phyloP scores from a whole-genome alignment of 2,888 invertebrate genomes.

The Galerucella calmariensis region DNA sequence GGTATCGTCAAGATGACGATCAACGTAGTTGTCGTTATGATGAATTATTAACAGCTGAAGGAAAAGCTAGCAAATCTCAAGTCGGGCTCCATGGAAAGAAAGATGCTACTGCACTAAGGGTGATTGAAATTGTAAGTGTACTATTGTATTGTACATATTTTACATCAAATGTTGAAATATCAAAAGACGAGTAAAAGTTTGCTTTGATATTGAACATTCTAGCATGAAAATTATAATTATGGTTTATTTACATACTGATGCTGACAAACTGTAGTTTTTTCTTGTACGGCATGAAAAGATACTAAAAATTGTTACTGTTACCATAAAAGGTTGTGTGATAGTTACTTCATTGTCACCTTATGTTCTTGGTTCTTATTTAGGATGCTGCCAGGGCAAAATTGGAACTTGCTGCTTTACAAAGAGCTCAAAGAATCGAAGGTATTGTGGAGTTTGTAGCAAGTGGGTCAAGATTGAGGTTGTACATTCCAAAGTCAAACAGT shows the following conservation, averaged over 20 bases:
- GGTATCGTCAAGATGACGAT: conserved; percentile 95
- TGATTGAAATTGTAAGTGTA: conserved; percentile 80
- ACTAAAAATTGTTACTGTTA: too few relatives aligned
- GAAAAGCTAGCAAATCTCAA: conserved; percentile 87
- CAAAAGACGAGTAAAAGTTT: too few relatives aligned
- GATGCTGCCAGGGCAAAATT: conserved; percentile 87
- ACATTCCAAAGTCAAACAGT: conserved; percentile 94
- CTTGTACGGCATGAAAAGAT: too few relatives aligned
- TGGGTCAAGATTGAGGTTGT: conserved; percentile 92
- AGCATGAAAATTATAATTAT: too few relatives aligned
- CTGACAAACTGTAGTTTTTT: too few relatives aligned
- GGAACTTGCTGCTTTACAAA: conserved; percentile 92
- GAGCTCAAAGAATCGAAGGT: conserved; percentile 90
- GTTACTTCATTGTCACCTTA: too few relatives aligned
- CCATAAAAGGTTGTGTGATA: too few relatives aligned
- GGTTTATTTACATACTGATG: too few relatives aligned
- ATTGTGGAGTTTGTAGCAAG: conserved; percentile 97
- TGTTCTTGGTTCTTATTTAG: conserved; percentile 59
- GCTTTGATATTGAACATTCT: too few relatives aligned
- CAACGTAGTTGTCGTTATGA: conserved; percentile 95
- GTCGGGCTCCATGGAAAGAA: conserved; percentile 90
- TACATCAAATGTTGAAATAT: background rate
- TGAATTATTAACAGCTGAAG: conserved; percentile 90
- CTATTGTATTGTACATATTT: background rate
- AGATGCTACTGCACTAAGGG: conserved; percentile 83